Evolutionary conservation across 2,888 invertebrate genomes (phyloP), one percentile per base, ranked within the genome.

Genomic region (Piscicola geometra): DNA sequence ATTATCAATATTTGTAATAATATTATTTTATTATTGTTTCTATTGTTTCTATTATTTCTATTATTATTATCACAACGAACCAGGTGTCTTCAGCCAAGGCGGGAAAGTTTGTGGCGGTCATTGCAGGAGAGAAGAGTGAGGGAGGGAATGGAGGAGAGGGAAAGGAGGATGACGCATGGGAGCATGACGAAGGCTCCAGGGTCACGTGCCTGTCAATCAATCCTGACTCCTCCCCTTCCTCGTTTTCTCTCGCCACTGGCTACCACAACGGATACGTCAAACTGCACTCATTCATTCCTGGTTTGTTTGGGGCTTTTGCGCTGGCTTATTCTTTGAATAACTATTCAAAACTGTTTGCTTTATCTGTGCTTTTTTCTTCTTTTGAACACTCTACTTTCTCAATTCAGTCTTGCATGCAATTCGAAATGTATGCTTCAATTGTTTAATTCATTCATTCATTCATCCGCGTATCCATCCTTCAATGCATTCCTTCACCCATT

Each of bases 31-130:
- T n/a, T n/a, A n/a, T n/a, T n/a, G n/a, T n/a, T n/a, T n/a, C n/a
- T n/a, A n/a, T n/a, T n/a, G n/a, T n/a, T n/a, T n/a, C n/a, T n/a
- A n/a, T n/a, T n/a, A n/a, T n/a, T n/a, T n/a, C n/a, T n/a, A n/a
- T n/a, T n/a, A n/a, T n/a, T n/a, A n/a, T n/a, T n/a, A n/a, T n/a
- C n/a, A n/a, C n/a, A n/a, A n/a, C n/a, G n/a, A 21, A 12, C 71
- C 35, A 85, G 84, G 82, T 85, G 21, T 85, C 84, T 84, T 84
- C 84, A 1, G 84, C 83, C 32, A 81, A 83, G 56, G 81, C 85
- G 60, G 85, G 85, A 33, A 67, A 69, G 35, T 82, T 81, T 3
- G 47, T 83, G 1, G 79, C 78, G 5, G 78, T 78, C 30, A 35
- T 84, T 0, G n/a, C n/a, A n/a, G n/a, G n/a, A n/a, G n/a, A n/a